Evolutionary conservation across 2,888 invertebrate genomes (phyloP), one percentile per base, ranked within the genome.

Genomic region (Pegoplata infirma): DNA sequence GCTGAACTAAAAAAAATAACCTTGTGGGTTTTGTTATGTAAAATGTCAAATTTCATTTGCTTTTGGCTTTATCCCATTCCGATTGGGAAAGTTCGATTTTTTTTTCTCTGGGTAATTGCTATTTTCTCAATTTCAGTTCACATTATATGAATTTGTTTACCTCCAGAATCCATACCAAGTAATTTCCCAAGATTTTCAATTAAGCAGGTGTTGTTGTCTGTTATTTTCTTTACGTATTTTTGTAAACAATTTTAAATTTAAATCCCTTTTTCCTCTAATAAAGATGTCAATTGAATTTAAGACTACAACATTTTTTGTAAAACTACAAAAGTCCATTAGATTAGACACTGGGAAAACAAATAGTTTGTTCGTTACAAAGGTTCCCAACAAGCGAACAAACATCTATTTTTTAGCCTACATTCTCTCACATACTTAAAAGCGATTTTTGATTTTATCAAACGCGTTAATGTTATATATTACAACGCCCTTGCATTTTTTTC

Each of bases 291-390:
- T 67, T 44, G 59, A 44, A 79, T 79, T 79, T 79, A 79, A 67
- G 67, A 66, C 71, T 72, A 58, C 63, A 76, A 23, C 16, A 64
- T 55, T 44, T n/a, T 23, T 63, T 63, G 61, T 19, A 72, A n/a
- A n/a, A 79, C 75, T 36, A 79, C 75, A 63, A 75, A 79, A 79
- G 51, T 79, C 75, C 79, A 79, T 79, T 79, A 79, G 79, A 79
- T 67, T 56, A 28, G 47, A 47, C 44, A 23, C 7, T 16, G 7
- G 10, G 44, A 44, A 32, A 28, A 28, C 19, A 56, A 36, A 14
- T 36, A 55, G 25, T 49, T 46, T 19, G 14, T n/a, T 47, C 6
- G 2, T 36, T 36, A 12, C 36, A 36, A 36, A 58, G 36, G 23
- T 25, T 17, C 21, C 23, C 21, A 19, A 12, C 8, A n/a, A 12